phyloP scores from a whole-genome alignment of 1,140 invertebrate species.

The Aphelenchoides avenae region DNA sequence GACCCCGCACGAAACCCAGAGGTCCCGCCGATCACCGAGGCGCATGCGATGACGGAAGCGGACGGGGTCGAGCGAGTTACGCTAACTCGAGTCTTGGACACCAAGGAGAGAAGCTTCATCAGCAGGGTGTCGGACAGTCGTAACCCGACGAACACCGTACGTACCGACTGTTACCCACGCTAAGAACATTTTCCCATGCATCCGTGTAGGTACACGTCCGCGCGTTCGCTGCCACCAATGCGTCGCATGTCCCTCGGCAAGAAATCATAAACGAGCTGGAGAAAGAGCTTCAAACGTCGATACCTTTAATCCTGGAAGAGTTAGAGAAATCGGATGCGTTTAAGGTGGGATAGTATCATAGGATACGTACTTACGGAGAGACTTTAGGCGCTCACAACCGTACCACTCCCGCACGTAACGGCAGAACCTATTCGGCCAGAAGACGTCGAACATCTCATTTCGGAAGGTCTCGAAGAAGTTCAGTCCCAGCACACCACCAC shows the following conservation, averaged over 20 bases:
- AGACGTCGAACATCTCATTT: conserved; percentile 11
- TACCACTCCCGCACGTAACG: conserved; percentile 3
- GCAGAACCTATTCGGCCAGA: conserved; percentile 6
- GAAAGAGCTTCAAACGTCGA: conserved; percentile 34
- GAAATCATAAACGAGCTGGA: conserved; percentile 38
- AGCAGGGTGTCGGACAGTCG: conserved; percentile 5
- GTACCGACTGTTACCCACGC: neutral
- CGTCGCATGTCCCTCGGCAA: conserved; percentile 29
- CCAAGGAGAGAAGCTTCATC: conserved; percentile 3
- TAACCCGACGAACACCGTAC: neutral
- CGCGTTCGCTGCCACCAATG: conserved; percentile 43
- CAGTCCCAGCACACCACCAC: conserved; percentile 9
- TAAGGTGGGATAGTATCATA: no score
- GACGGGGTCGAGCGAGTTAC: conserved; percentile 14
- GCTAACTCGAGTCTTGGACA: neutral
- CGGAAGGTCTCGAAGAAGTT: conserved; percentile 11
- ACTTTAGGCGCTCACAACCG: conserved; percentile 4
- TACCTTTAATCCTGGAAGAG: conserved; percentile 43
- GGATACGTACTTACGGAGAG: conserved; percentile 7
- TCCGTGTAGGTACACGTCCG: conserved; percentile 29
- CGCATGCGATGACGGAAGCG: conserved; percentile 7
- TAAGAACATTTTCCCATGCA: conserved; percentile 2
- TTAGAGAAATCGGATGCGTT: conserved; percentile 27
- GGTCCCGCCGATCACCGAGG: conserved; percentile 27
- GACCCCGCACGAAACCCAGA: conserved; percentile 3